These are phyloP conservation scores for Macrostomum cliftonense DNA, from an alignment of 2,888 invertebrate species.

Conservation along the genomic window DNA sequence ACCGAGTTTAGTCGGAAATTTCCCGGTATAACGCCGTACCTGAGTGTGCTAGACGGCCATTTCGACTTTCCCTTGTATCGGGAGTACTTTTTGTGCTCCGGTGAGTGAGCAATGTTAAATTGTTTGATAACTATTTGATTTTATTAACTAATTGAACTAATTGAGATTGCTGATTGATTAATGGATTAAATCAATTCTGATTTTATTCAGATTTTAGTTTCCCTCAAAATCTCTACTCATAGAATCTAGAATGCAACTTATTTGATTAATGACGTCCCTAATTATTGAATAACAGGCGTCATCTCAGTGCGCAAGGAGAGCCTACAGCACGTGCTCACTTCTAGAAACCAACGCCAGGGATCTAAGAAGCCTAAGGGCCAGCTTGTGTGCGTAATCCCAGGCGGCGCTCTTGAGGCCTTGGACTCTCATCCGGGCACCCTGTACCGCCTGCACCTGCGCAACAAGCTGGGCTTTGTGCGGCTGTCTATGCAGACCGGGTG, in stretches of 20 bases:
- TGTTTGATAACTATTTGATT: too few relatives aligned
- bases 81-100: conserved; percentile 47
- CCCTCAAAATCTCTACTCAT: too few relatives aligned
- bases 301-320: conserved; percentile 41
- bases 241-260: too few relatives aligned
- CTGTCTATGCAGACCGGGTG: conserved; percentile 29
- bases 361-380: conserved; percentile 27
- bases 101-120: conserved; percentile 33
- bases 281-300: too few relatives aligned
- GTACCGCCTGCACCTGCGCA: conserved; percentile 24
- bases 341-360: conserved; percentile 29
- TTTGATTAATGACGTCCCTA: too few relatives aligned
- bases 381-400: conserved; percentile 57
- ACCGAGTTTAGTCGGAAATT: conserved; percentile 38
- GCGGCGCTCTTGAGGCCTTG: conserved; percentile 70
- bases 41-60: conserved; percentile 52
- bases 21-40: conserved; percentile 38
- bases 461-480: conserved; percentile 31
- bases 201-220: too few relatives aligned
- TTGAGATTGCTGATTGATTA: too few relatives aligned
- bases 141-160: too few relatives aligned
- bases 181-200: too few relatives aligned
- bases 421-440: conserved; percentile 50
- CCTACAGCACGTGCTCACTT: conserved; percentile 42
- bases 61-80: conserved; percentile 54